Evolutionary conservation across 2,797 vertebrate species (phyloP).

Genomic region (Pelochelys cantorii): DNA sequence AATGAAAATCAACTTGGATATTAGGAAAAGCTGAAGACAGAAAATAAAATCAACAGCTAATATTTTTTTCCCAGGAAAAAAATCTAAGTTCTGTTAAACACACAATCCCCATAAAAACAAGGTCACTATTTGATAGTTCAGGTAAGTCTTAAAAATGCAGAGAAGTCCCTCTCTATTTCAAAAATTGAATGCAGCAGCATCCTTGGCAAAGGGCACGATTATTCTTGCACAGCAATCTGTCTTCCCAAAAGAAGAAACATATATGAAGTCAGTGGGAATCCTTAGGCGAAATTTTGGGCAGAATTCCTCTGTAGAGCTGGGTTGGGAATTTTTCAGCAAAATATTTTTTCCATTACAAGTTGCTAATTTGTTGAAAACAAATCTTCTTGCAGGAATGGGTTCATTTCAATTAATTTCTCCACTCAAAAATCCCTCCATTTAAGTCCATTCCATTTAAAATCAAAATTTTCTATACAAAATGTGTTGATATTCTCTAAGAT

Average conservation of each 20-base stretch:
- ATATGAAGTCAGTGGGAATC: neutral
- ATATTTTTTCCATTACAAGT: neutral
- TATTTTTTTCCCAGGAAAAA: neutral
- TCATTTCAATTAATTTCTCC: neutral
- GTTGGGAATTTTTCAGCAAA: neutral
- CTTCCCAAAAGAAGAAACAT: neutral
- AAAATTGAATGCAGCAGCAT: neutral
- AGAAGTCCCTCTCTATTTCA: neutral
- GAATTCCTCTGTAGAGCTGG: neutral
- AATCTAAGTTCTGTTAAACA: constrained; percentile 18
- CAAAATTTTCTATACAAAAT: neutral
- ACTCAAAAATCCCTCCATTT: neutral
- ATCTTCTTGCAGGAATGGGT: neutral
- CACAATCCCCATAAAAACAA: neutral
- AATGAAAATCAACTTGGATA: neutral
- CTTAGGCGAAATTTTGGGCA: neutral
- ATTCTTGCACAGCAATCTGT: neutral
- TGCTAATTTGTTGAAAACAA: neutral
- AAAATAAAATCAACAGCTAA: constrained; percentile 30
- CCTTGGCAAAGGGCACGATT: neutral
- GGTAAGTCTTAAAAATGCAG: neutral
- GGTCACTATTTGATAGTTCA: neutral
- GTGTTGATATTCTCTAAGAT: neutral
- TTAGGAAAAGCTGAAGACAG: neutral
- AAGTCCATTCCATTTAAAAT: neutral